Conservation (phyloP, 37 sponge, comb jelly and placozoan genomes). For the Diacarnus erythraeanus region DNA sequence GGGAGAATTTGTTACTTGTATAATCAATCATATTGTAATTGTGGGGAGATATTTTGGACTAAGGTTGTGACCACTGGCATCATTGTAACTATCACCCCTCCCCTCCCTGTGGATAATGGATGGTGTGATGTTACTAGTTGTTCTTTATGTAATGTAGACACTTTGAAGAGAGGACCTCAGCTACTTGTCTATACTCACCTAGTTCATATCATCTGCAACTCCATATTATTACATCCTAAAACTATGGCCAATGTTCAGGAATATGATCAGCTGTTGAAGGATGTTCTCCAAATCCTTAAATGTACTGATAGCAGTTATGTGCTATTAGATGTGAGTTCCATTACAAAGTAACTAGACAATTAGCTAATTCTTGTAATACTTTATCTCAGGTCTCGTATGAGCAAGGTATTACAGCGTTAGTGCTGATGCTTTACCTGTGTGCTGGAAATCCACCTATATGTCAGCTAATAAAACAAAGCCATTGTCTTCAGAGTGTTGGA, state of each 20-base stretch:
- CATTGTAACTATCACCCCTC: no score
- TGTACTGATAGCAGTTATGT: background rate
- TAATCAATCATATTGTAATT: no score
- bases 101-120: background rate
- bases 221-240: background rate
- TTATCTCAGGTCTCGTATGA: background rate
- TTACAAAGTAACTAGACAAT: background rate
- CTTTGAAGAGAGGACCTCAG: background rate
- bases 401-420: background rate
- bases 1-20: no score
- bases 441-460: background rate
- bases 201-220: background rate
- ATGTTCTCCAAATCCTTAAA: background rate
- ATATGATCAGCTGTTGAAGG: background rate
- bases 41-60: no score
- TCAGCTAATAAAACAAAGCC: background rate
- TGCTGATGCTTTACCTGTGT: conserved; percentile 1
- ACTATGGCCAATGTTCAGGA: background rate
- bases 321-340: background rate
- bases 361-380: background rate
- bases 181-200: conserved; percentile 2
- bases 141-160: background rate
- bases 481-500: background rate
- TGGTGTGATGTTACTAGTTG: no score
- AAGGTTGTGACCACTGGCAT: no score